Percentiles rank a stretch among this genome's conserved stretches.
phyloP scores from a whole-genome alignment of 2,113 vertebrate genomes.

The Prionailurus bengalensis region DNA sequence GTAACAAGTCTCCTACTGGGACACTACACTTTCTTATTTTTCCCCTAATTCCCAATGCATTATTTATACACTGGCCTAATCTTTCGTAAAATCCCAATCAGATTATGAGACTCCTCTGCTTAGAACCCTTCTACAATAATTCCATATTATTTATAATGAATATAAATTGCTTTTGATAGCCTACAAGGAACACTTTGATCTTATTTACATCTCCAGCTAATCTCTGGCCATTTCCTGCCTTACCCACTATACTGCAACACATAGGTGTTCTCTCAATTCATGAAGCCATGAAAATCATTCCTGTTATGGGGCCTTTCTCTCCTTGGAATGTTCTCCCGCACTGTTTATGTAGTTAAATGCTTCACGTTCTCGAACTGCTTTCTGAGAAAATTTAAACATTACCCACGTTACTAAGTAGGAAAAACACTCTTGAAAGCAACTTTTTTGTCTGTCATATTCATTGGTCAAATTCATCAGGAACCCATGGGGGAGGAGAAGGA shows the following conservation, averaged over 20 bases:
- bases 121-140: background rate
- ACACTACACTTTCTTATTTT: background rate
- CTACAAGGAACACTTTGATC: background rate
- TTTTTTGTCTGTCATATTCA: background rate
- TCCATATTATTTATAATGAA: background rate
- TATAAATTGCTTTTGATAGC: background rate
- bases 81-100: background rate
- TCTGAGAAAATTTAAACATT: background rate
- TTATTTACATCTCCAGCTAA: background rate
- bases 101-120: background rate
- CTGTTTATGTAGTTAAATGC: background rate
- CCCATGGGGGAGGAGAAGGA: too few relatives aligned
- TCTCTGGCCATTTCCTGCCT: background rate
- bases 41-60: background rate
- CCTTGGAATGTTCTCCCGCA: background rate
- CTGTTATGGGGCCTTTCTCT: background rate
- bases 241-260: background rate
- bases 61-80: background rate
- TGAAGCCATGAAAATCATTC: background rate
- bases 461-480: background rate
- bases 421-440: background rate
- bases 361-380: background rate
- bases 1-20: background rate
- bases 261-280: background rate
- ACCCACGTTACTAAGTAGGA: background rate